Percentiles rank a stretch among this genome's conserved stretches.
phyloP scores from a whole-genome alignment of 2,888 invertebrate species.

The Podotricha telesiphe region DNA sequence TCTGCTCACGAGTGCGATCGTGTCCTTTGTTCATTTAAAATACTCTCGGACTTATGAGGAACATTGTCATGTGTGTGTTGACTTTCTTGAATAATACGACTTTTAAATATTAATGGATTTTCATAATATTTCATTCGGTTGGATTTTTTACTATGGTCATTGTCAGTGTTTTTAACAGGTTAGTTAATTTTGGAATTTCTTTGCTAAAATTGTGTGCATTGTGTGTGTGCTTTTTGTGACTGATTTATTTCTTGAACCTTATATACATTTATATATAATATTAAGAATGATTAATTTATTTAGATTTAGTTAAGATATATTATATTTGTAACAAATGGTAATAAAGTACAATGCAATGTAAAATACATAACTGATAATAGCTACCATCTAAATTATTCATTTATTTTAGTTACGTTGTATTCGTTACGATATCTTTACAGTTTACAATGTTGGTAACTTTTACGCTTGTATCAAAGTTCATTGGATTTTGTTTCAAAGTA shows the following conservation, averaged over 20 bases:
- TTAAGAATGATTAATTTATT: background rate
- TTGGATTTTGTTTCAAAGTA: background rate
- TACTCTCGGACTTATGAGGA: conserved; percentile 41
- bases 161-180: conserved; percentile 82
- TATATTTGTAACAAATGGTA: background rate
- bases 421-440: conserved; percentile 26
- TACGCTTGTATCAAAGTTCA: conserved; percentile 22
- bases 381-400: conserved; percentile 39
- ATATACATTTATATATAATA: background rate
- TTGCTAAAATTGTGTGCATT: background rate
- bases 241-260: background rate
- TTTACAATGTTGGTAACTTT: conserved; percentile 12
- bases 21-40: conserved; percentile 47
- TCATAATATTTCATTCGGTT: conserved; percentile 50
- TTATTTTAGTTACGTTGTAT: conserved; percentile 39
- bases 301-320: background rate
- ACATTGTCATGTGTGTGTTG: conserved; percentile 72
- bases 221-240: conserved; percentile 18
- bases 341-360: conserved; percentile 42
- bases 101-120: conserved; percentile 63
- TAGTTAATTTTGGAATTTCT: conserved; percentile 50
- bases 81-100: conserved; percentile 58
- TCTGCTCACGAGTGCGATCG: conserved; percentile 54
- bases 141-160: conserved; percentile 82
- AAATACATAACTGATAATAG: conserved; percentile 47